Percentiles rank a stretch among this genome's conserved stretches.
These are phyloP conservation scores for Lingula anatina DNA, from an alignment of 2,888 invertebrate genomes.

Conservation along the genomic window DNA sequence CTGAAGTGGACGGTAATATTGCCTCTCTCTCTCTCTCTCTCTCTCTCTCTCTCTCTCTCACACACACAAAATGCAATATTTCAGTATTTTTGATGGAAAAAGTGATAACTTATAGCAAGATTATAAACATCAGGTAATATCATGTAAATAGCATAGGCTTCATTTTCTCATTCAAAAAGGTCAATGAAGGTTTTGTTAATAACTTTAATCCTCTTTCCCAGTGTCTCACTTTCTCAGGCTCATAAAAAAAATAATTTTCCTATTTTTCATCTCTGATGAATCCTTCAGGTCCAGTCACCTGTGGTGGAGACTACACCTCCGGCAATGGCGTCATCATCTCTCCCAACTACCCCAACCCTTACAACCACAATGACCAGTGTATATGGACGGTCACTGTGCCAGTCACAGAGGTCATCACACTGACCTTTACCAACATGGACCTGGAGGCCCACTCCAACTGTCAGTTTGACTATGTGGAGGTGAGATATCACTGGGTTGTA, in stretches of 20 bases:
- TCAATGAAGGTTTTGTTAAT: background rate
- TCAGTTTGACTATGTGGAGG: slow-evolving; percentile 69
- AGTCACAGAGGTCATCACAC: slow-evolving; percentile 65
- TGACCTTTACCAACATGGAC: slow-evolving; percentile 64
- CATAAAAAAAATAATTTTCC: background rate
- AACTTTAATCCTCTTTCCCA: background rate
- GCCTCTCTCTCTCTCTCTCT: background rate
- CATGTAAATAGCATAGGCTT: too few relatives aligned
- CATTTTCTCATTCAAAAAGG: background rate
- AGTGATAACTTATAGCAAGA: background rate
- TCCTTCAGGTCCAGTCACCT: background rate
- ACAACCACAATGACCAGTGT: slow-evolving; percentile 67
- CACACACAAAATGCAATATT: background rate
- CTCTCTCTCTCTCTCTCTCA: slow-evolving; percentile 3
- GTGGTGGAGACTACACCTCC: slow-evolving; percentile 14
- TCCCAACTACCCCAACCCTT: slow-evolving; percentile 76
- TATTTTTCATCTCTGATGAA: background rate
- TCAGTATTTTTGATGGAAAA: background rate
- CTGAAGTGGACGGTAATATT: slow-evolving; percentile 54
- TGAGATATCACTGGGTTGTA: slow-evolving; percentile 27
- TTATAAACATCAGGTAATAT: too few relatives aligned
- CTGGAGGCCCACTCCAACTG: slow-evolving; percentile 69
- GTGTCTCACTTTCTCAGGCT: background rate
- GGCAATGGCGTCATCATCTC: slow-evolving; percentile 68
- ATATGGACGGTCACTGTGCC: slow-evolving; percentile 70